These are phyloP conservation scores for Podarcis cretensis DNA, from an alignment of 2,113 vertebrate genomes.

Conservation along the genomic window DNA sequence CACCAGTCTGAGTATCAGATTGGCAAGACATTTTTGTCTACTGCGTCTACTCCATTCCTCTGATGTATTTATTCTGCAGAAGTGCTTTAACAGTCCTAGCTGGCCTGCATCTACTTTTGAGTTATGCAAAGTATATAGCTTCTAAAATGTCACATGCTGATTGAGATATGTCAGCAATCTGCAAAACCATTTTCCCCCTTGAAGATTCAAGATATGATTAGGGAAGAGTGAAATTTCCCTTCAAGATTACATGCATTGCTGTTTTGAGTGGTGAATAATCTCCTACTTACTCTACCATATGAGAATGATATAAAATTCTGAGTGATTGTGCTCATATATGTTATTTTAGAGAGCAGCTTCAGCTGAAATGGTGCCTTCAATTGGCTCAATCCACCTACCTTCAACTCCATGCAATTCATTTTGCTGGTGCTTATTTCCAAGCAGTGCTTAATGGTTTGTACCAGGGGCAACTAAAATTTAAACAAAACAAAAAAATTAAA, in stretches of 20 bases:
- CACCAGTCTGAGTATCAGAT: slow-evolving; percentile 51
- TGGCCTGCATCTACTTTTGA: neutral
- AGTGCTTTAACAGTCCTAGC: slow-evolving; percentile 38
- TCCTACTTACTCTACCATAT: slow-evolving; percentile 45
- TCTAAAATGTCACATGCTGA: slow-evolving; percentile 46
- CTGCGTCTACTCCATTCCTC: slow-evolving; percentile 20
- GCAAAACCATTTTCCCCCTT: slow-evolving; percentile 38
- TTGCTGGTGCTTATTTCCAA: neutral
- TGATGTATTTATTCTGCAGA: slow-evolving; percentile 34
- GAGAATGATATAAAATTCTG: slow-evolving; percentile 49
- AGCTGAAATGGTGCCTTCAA: slow-evolving; percentile 16
- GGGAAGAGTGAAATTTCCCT: slow-evolving; percentile 48
- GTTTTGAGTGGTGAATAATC: slow-evolving; percentile 42
- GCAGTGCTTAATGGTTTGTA: neutral
- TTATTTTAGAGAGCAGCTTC: slow-evolving; percentile 5
- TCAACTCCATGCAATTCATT: neutral
- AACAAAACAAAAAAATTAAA: neutral
- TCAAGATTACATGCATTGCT: slow-evolving; percentile 59
- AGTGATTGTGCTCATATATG: slow-evolving; percentile 27
- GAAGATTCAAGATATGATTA: slow-evolving; percentile 31
- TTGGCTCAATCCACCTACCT: neutral
- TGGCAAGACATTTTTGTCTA: slow-evolving; percentile 15
- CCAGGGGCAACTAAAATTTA: neutral
- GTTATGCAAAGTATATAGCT: slow-evolving; percentile 16
- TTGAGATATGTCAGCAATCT: slow-evolving; percentile 44